Evolutionary conservation across 1,140 invertebrate species (phyloP), one percentile per base, ranked within the genome.

Genomic region (Luehdorfia chinensis): DNA sequence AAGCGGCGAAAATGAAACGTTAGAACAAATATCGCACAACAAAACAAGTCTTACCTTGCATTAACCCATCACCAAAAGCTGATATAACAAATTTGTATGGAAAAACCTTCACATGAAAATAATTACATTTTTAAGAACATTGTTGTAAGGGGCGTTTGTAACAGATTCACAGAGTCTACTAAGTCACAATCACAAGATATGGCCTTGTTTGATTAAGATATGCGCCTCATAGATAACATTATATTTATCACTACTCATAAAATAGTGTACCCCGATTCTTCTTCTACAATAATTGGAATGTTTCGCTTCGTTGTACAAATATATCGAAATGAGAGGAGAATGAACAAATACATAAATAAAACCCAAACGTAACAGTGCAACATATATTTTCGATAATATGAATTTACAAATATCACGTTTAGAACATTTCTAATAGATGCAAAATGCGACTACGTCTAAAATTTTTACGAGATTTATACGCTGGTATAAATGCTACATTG

Each of bases 341-440:
- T 39, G 16, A 46, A 59, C 61, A 60, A 47, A 62, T 70, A 76
- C 59, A 73, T 72, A 85, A 85, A 84, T 83, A 84, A 85, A 85
- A 85, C 75, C 63, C 63, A 76, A 68, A 75, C 52, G 62, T 76
- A 84, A 85, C 81, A 70, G 59, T 73, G 70, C 81, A 85, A 84
- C 79, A 80, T 85, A 81, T 85, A 85, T 85, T 85, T 76, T 66
- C 69, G 67, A 73, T 83, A 69, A 58, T 75, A 78, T 81, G 76
- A 78, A 72, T 75, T 73, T 80, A 84, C 80, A 84, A 46, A 75
- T 77, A 83, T 79, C 73, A 80, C 71, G 67, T 75, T 73, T 56
- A 60, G 66, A 72, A 76, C 67, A 43, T 43, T 43, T 30, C 25
- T 30, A 43, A 30, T 18, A 15, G 15, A 11, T 30, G 1, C 14